Base-by-base conservation (phyloP, 2,797 vertebrate species). In the Aphelocoma californica region DNA sequence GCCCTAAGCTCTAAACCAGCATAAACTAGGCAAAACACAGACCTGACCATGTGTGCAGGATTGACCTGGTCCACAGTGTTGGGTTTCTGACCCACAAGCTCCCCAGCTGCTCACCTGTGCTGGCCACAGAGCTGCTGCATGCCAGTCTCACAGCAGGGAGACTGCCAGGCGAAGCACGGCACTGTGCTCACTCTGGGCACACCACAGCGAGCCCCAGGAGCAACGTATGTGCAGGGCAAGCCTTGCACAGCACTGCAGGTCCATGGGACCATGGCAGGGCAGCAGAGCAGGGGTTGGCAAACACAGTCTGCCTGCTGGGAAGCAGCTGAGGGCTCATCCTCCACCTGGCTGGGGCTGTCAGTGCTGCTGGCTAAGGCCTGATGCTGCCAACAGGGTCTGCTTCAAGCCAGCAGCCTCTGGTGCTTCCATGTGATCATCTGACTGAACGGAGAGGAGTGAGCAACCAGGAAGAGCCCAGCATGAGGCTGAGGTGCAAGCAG, bases 191-290 rank as follows among this genome's bases (percentile, higher is more conserved):
- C 51, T 42, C 29, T 0, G 3, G 47, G 64, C 24, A 77, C 58
- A 51, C 25, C 8, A 7, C 36, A 74, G 40, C 2, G 3, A 67
- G 61, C 29, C 47, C 40, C 31, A 4, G 2, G 69, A 50, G 72
- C 1, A 10, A 26, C 1, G 28, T 0, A 20, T 3, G 0, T 0
- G 1, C 3, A 6, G 44, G 38, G 18, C 7, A 42, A 89, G 65
- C 20, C 84, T 47, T 15, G 38, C 60, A 14, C 34, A 8, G 57
- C 15, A 5, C 31, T 1, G 0, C 5, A 8, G 32, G 38, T 34
- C 61, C 69, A 2, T 23, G 42, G 25, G 26, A 73, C 53, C 3
- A 0, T 11, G 18, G 47, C 82, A 75, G 50, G 40, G 36, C 40
- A 70, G 69, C 69, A 61, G 53, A 58, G 44, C 5, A 9, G 36